phyloP scores from a whole-genome alignment of 1,140 invertebrate genomes.

The Drosophila baimaii region DNA sequence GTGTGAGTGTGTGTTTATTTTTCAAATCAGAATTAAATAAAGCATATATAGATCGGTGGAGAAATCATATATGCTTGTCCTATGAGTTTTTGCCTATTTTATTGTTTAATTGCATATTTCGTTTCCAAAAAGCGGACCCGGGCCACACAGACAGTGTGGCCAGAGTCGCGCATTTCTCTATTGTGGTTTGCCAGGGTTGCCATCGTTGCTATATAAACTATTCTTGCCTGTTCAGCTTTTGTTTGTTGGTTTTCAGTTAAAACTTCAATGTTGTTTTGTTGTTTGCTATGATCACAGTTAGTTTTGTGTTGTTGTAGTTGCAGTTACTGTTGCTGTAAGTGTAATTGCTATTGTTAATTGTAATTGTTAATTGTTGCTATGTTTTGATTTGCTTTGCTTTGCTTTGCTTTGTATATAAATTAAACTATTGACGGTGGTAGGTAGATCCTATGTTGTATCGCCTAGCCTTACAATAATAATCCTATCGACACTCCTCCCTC shows the following conservation, averaged over 20 bases:
- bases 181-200: constrained; percentile 53
- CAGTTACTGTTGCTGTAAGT: constrained; percentile 59
- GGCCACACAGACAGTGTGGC: constrained; percentile 18
- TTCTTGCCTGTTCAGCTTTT: constrained; percentile 49
- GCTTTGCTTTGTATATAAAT: constrained; percentile 58
- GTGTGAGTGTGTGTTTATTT: constrained; percentile 1
- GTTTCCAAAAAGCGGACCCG: constrained; percentile 29
- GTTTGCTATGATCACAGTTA: constrained; percentile 79
- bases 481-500: constrained; percentile 2
- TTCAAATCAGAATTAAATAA: constrained; percentile 20
- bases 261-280: constrained; percentile 60
- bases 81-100: constrained; percentile 34
- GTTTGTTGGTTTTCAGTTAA: constrained; percentile 40
- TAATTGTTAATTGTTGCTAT: constrained; percentile 59
- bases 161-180: constrained; percentile 42
- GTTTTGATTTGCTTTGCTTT: constrained; percentile 37
- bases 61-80: constrained; percentile 22
- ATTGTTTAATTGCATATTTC: constrained; percentile 70
- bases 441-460: constrained; percentile 71
- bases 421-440: constrained; percentile 81
- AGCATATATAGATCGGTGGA: constrained; percentile 30
- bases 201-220: constrained; percentile 62
- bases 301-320: constrained; percentile 80
- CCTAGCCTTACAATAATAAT: constrained; percentile 44
- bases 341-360: constrained; percentile 54